These are phyloP conservation scores for Ara ararauna DNA, from an alignment of 2,797 vertebrate genomes.

Conservation along the genomic window DNA sequence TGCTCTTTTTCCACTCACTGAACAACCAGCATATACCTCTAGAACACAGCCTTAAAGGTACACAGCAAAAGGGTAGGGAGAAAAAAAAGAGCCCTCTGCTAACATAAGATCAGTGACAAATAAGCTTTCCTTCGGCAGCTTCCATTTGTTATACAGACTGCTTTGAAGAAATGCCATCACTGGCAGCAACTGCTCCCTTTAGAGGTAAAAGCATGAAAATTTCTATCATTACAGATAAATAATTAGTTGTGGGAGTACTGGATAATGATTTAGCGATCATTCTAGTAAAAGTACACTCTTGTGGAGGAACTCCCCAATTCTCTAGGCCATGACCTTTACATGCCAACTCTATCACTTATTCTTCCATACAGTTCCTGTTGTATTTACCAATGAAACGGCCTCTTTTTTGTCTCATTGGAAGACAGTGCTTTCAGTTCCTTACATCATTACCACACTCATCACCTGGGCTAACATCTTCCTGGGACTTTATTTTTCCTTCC, in stretches of 20 bases:
- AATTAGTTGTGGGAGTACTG: background rate
- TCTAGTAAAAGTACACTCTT: background rate
- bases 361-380: background rate
- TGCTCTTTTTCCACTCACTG: background rate
- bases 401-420: background rate
- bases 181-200: background rate
- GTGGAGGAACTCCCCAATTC: background rate
- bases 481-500: background rate
- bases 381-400: background rate
- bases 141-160: background rate
- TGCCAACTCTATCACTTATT: background rate
- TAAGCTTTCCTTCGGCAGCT: background rate
- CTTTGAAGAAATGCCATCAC: background rate
- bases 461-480: background rate
- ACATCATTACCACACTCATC: background rate
- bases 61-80: background rate
- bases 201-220: background rate
- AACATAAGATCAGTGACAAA: background rate
- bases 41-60: background rate
- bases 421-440: background rate
- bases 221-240: background rate
- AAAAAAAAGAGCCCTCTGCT: background rate
- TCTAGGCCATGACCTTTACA: background rate
- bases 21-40: background rate
- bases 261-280: background rate